These are phyloP conservation scores for Yponomeuta sedellus DNA, from an alignment of 2,888 invertebrate species.

Conservation along the genomic window DNA sequence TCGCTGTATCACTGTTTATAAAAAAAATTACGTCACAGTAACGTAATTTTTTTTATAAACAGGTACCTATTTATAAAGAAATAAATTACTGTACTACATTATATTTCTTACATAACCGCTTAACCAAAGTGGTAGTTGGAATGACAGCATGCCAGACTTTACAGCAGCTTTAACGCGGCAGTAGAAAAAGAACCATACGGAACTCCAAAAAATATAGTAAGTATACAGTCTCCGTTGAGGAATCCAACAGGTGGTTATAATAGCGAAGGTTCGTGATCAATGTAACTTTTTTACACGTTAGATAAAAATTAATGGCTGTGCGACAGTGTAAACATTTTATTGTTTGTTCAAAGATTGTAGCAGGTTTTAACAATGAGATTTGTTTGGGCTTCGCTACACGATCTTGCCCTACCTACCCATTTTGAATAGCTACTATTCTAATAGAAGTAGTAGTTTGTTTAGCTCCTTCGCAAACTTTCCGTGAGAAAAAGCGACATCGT, in stretches of 20 bases:
- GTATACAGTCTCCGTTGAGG: not conserved
- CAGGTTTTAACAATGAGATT: not conserved
- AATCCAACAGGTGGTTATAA: slow-evolving; percentile 4
- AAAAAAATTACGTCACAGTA: too few species aligned
- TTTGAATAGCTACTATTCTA: not conserved
- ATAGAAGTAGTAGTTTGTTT: not conserved
- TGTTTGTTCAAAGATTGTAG: slow-evolving; percentile 35
- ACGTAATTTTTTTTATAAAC: too few species aligned
- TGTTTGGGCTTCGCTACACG: not conserved
- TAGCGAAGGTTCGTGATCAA: slow-evolving; percentile 25
- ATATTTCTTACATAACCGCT: too few species aligned
- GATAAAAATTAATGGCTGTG: slow-evolving; percentile 49
- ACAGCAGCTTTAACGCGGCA: too few species aligned
- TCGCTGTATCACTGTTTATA: too few species aligned
- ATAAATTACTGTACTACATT: too few species aligned
- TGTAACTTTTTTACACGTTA: slow-evolving; percentile 27
- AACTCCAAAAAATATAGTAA: not conserved
- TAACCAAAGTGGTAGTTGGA: too few species aligned
- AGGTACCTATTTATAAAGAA: too few species aligned
- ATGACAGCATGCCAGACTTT: too few species aligned
- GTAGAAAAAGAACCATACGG: not conserved
- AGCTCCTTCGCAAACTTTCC: not conserved
- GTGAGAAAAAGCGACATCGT: too few species aligned
- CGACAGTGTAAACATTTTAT: slow-evolving; percentile 55
- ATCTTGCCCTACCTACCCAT: not conserved